Base-by-base conservation (phyloP, 2,113 vertebrate species). In the Uropsilus gracilis region DNA sequence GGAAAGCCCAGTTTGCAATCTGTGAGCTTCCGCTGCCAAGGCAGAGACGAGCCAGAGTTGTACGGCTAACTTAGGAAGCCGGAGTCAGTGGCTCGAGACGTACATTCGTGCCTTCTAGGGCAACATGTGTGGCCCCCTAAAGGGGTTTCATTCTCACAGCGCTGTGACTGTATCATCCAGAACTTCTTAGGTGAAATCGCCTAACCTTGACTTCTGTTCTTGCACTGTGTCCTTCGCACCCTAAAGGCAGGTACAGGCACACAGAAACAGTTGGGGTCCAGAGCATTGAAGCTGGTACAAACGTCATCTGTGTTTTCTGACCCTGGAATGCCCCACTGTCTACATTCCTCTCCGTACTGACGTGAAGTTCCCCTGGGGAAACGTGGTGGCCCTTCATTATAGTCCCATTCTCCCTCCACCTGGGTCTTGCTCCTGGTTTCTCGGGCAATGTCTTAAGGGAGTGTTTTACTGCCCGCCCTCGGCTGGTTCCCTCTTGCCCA, bases 291-390 rank as follows among this genome's bases (percentile, higher is more conserved):
- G 71, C 5, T 3, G 30, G 20, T 17, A 6, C 6, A 12, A 10
- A 1, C 28, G 34, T 39, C 39, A 6, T 14, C 48, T 3, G 2
- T 14, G 7, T 10, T 26, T 44, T 44, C 61, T 39, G 16, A 16
- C 1, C 32, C 14, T 4, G n/a, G 46, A 24, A 32, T 13, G 2
- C 5, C 44, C 13, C 3, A 1, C 13, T 1, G 9, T 32, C 17
- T 9, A 57, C 26, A 2, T 10, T 39, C 32, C 59, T 59, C 72
- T 32, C 48, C 42, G 59, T 39, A 1, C 48, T 37, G 3, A 3
- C 34, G 39, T 39, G 4, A 50, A 20, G 5, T 6, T 28, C 26
- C 16, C 28, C 42, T 26, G 42, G 30, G 20, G 42, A 24, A 1
- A 8, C 14, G 17, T 6, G 22, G 61, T 30, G 24, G 14, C 5